Base-by-base conservation (phyloP, 2,797 vertebrate species). In the Leucoraja ocellata region DNA sequence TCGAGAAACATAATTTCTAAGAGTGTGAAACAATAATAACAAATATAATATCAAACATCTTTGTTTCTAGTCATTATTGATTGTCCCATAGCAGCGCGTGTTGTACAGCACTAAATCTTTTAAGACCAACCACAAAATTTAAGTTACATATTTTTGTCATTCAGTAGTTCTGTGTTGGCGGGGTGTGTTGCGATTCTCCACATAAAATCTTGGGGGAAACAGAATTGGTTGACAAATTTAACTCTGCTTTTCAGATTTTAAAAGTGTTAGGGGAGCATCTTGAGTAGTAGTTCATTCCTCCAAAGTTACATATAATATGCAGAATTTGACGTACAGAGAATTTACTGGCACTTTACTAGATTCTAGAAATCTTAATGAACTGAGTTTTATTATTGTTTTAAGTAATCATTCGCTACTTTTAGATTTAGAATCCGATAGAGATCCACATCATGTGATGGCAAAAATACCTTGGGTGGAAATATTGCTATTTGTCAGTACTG, bases 401-500 rank as follows among this genome's bases (percentile, higher is more conserved):
- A 74, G 46, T 54, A 58, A 46, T 84, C 21, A 54, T 36, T 13
- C 2, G 1, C 9, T 7, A n/a, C 68, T 7, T 46, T 91, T 73
- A 36, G 54, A 73, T 91, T 73, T 39, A 28, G 23, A 92, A 65
- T 21, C 68, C 28, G 4, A 74, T 76, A 76, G 23, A 73, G 68
- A 73, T 74, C n/a, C 68, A 74, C 39, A 1, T 74, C 90, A 76
- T 46, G 90, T 54, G 71, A 25, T 74, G 16, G 4, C 39, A 54
- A 54, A 58, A 92, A n/a, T 74, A 58, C 68, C 16, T n/a, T 74
- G 4, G 39, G 71, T 46, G 21, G 90, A 92, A 92, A 92, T 73
- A 14, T 74, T 74, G 23, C 9, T 68, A 91, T 23, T 46, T 91
- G 90, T 54, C 71, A 91, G 71, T 92, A 92, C 68, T 71, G 86